Evolutionary conservation across 2,797 vertebrate genomes (phyloP).

Genomic region (Petrocephalus sullivani): DNA sequence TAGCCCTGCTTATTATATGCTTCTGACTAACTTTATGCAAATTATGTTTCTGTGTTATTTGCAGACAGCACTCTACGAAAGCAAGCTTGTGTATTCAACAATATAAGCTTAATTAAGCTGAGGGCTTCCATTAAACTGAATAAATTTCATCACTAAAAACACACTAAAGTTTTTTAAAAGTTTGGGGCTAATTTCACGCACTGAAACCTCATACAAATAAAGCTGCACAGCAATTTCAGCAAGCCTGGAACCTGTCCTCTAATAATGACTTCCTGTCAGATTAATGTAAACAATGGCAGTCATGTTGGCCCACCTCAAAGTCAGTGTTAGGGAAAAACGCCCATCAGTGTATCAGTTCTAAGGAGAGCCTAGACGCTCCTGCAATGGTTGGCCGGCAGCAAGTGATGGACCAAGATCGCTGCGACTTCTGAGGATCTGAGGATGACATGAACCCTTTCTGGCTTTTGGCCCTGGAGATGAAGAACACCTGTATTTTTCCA

Average conservation of each 20-base stretch:
- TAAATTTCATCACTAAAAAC: neutral
- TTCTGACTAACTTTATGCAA: neutral
- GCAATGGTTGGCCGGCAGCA: neutral
- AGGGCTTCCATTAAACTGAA: neutral
- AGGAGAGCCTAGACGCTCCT: neutral
- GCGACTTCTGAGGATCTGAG: neutral
- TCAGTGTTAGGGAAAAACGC: neutral
- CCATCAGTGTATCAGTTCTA: neutral
- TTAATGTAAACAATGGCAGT: neutral
- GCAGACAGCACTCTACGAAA: neutral
- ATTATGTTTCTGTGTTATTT: neutral
- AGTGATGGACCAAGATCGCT: neutral
- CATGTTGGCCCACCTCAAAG: neutral
- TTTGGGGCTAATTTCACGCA: neutral
- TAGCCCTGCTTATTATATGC: neutral
- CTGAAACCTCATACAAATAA: neutral
- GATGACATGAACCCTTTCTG: neutral
- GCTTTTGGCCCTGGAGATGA: neutral
- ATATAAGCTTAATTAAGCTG: slow-evolving; percentile 16
- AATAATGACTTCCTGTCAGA: neutral
- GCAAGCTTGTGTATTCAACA: slow-evolving; percentile 11
- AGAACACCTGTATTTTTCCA: neutral
- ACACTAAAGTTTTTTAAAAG: neutral
- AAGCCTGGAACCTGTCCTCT: neutral
- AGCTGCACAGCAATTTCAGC: neutral